phyloP scores from a whole-genome alignment of 2,797 vertebrate species.

The Rhinichthys osculus region DNA sequence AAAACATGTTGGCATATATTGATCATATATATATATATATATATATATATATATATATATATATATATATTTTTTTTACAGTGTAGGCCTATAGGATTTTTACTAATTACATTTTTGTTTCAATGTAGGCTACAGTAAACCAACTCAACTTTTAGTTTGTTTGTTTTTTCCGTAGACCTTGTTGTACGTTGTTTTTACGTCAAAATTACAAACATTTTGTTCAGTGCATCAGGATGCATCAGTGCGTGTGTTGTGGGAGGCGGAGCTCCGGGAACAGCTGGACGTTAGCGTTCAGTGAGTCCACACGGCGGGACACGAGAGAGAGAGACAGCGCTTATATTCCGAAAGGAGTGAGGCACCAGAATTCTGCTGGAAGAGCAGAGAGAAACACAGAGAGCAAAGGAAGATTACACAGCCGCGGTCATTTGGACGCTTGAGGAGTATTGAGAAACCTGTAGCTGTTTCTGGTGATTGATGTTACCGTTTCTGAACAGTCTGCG shows the following conservation, averaged over 20 bases:
- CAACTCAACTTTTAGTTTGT: neutral
- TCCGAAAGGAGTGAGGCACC: neutral
- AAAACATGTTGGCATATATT: too few relatives aligned
- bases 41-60: too few relatives aligned
- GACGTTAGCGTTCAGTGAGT: conserved; percentile 24
- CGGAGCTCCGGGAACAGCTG: conserved; percentile 43
- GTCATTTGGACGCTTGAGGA: neutral
- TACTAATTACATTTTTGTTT: neutral
- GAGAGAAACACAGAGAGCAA: neutral
- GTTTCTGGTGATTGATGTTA: neutral
- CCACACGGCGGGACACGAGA: conserved; percentile 37
- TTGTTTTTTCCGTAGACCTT: neutral
- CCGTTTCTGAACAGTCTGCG: neutral
- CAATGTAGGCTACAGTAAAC: too few relatives aligned
- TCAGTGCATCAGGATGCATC: neutral
- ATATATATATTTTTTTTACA: too few relatives aligned
- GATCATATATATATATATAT: too few relatives aligned
- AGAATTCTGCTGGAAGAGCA: neutral
- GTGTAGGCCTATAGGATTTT: neutral
- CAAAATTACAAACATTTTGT: neutral
- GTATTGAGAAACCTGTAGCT: neutral
- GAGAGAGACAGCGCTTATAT: conserved; percentile 15
- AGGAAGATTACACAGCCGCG: neutral
- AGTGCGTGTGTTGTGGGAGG: neutral
- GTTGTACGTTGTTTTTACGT: neutral